A percentile compares a stretch with the other conserved stretches of the same genome.
These are phyloP conservation scores for Aplochiton taeniatus DNA, from an alignment of 2,797 vertebrate species.

Conservation along the genomic window DNA sequence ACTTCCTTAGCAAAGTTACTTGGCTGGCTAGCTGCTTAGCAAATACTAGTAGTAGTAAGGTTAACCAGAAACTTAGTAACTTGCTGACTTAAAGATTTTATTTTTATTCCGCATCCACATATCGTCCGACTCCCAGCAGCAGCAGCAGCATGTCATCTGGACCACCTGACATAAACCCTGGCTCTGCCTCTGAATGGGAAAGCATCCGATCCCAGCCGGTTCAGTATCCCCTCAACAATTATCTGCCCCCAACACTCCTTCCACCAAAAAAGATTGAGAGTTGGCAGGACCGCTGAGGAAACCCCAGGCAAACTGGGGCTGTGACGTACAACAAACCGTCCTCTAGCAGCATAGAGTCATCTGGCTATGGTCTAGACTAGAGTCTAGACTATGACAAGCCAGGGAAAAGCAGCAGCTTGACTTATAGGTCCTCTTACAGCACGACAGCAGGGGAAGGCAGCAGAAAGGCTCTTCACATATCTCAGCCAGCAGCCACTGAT, in stretches of 20 bases:
- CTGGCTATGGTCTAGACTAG: conserved; percentile 48
- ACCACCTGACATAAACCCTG: not conserved
- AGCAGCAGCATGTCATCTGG: conserved; percentile 13
- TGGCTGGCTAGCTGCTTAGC: not conserved
- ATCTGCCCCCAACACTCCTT: conserved; percentile 9
- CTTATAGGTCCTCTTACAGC: conserved; percentile 28
- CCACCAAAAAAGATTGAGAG: conserved; percentile 37
- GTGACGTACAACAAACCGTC: not conserved
- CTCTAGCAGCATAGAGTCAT: not conserved
- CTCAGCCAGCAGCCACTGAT: conserved; percentile 8
- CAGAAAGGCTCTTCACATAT: conserved; percentile 4
- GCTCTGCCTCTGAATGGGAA: conserved; percentile 32
- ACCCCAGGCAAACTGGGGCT: conserved; percentile 18
- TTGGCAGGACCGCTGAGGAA: conserved; percentile 51
- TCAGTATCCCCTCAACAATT: conserved; percentile 34
- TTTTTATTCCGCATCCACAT: conserved; percentile 6
- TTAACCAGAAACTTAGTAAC: too few species aligned
- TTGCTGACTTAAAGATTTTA: too few species aligned
- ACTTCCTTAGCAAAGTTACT: not conserved
- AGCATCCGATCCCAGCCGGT: conserved; percentile 15
- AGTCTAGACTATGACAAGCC: conserved; percentile 23
- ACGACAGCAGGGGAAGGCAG: not conserved
- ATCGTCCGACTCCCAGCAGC: conserved; percentile 3
- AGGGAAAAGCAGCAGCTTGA: not conserved
- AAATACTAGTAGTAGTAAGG: too few species aligned